phyloP scores from a whole-genome alignment of 2,797 vertebrate genomes.

The Semaprochilodus insignis region DNA sequence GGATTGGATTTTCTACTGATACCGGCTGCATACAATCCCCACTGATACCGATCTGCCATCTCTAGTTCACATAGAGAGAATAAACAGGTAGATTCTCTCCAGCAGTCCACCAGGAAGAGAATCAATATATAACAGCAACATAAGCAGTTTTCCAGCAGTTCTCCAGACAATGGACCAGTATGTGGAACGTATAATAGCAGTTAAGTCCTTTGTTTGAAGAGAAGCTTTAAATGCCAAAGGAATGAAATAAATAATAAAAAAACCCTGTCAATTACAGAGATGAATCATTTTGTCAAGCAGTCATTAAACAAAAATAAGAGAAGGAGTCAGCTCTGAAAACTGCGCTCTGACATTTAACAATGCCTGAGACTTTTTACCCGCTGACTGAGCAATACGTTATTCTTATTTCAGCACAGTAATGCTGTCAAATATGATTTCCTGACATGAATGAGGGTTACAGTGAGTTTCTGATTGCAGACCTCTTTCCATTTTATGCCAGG shows the following conservation, averaged over 20 bases:
- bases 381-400: conserved; percentile 11
- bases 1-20: too few relatives aligned
- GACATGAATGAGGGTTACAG: conserved; percentile 7
- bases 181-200: background rate
- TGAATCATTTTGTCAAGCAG: conserved; percentile 19
- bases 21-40: too few relatives aligned
- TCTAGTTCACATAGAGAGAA: background rate
- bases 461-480: conserved; percentile 9
- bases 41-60: too few relatives aligned
- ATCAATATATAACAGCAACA: background rate
- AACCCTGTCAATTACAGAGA: background rate
- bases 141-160: background rate
- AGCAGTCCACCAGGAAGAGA: background rate
- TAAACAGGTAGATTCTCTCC: background rate
- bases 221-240: conserved; percentile 2
- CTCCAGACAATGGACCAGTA: background rate
- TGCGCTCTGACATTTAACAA: conserved; percentile 28
- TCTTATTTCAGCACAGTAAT: background rate
- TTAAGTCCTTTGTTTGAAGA: background rate
- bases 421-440: background rate
- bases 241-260: background rate
- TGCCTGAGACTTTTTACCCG: background rate
- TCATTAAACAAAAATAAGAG: conserved; percentile 8
- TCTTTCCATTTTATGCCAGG: conserved; percentile 20
- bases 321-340: background rate